phyloP scores from a whole-genome alignment of 2,888 invertebrate genomes.

The Brachyopa scutellaris region DNA sequence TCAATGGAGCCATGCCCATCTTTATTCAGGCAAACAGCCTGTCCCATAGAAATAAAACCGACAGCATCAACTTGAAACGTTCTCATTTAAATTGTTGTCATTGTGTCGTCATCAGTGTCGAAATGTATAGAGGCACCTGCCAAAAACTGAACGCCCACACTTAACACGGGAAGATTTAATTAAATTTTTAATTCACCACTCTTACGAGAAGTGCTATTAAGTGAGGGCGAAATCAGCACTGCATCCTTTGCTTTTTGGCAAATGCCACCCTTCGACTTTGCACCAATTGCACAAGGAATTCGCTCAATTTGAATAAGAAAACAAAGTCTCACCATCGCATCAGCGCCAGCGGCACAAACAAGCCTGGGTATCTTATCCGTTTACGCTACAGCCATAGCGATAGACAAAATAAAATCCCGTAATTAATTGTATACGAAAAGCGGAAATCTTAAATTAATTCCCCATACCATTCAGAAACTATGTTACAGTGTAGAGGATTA shows the following conservation, averaged over 20 bases:
- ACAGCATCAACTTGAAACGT: background rate
- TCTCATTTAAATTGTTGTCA: background rate
- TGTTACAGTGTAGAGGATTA: slow-evolving; percentile 41
- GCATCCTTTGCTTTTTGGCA: slow-evolving; percentile 6
- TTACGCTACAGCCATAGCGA: slow-evolving; percentile 11
- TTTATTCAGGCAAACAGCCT: slow-evolving; percentile 9
- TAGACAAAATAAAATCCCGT: slow-evolving; percentile 62
- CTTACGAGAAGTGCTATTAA: background rate
- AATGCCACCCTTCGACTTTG: background rate
- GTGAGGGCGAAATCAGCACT: slow-evolving; percentile 13
- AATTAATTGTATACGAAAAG: slow-evolving; percentile 68
- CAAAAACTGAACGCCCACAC: slow-evolving; percentile 1
- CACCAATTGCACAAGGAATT: slow-evolving; percentile 38
- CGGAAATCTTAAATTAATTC: slow-evolving; percentile 69
- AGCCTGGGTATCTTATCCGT: slow-evolving; percentile 4
- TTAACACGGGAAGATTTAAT: slow-evolving; percentile 34
- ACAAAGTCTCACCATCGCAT: slow-evolving; percentile 26
- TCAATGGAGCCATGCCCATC: slow-evolving; percentile 33
- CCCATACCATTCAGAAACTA: slow-evolving; percentile 11
- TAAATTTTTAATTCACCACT: slow-evolving; percentile 53
- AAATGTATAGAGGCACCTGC: background rate
- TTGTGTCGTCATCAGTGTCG: background rate
- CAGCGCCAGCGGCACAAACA: background rate
- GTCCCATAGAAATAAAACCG: slow-evolving; percentile 9
- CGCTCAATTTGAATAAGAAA: slow-evolving; percentile 61